Evolutionary conservation across 2,888 invertebrate genomes (phyloP).

Genomic region (Cerastis leucographa): DNA sequence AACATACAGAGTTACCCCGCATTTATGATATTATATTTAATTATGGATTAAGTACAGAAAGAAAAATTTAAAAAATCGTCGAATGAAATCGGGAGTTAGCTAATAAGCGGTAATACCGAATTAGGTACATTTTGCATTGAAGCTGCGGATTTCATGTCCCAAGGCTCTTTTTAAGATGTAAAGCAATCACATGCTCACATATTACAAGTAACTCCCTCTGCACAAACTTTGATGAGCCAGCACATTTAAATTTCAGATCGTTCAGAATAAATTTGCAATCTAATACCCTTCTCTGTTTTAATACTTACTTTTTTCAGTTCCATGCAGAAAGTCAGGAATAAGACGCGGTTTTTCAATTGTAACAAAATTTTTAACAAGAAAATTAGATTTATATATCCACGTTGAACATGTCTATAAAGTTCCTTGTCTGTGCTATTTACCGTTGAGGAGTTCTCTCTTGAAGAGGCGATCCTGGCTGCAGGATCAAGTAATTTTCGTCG

Average conservation of each 20-base stretch:
- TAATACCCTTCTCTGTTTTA: slow-evolving; percentile 80
- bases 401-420: too few species aligned
- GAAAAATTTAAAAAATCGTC: neutral
- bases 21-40: neutral
- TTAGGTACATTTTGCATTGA: slow-evolving; percentile 70
- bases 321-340: slow-evolving; percentile 31
- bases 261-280: slow-evolving; percentile 86
- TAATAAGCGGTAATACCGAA: slow-evolving; percentile 70
- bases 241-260: slow-evolving; percentile 88
- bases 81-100: slow-evolving; percentile 48
- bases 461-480: too few species aligned
- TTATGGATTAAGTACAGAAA: neutral
- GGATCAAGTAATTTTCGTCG: too few species aligned
- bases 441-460: too few species aligned
- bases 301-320: slow-evolving; percentile 72
- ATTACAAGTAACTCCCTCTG: slow-evolving; percentile 75
- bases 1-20: neutral
- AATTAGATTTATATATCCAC: too few species aligned
- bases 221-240: slow-evolving; percentile 85
- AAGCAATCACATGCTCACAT: slow-evolving; percentile 77
- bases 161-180: slow-evolving; percentile 75
- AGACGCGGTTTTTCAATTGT: slow-evolving; percentile 8
- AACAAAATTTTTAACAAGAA: too few species aligned
- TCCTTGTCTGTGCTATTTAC: too few species aligned
- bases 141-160: slow-evolving; percentile 61